Evolutionary conservation across 1,140 invertebrate species (phyloP), one percentile per base, ranked within the genome.

Genomic region (Phocides pigmalion): DNA sequence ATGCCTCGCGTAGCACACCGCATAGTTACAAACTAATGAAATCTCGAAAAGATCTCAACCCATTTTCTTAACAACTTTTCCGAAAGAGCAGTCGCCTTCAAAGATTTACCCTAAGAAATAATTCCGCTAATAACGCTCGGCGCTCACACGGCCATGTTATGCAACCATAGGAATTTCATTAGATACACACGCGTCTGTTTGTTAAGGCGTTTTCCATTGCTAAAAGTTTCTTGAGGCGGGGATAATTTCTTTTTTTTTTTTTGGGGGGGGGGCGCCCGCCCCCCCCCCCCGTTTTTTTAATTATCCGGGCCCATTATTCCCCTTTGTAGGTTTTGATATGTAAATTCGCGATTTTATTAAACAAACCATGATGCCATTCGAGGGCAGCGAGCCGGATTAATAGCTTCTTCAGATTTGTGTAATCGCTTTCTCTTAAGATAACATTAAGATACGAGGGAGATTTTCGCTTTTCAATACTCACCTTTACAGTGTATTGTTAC

Each of bases 111-210:
- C 82, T 64, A 76, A 83, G 84, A 87, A 89, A 89, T 91, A 89
- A 91, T 91, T 89, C 81, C 84, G 84, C 83, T 89, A 91, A 89
- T 88, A 89, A 88, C 87, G 83, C 74, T 75, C 74, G 58, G 73
- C 79, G 79, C 85, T 87, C 78, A 75, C 82, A 79, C 88, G 85
- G 81, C 80, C 84, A 87, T 89, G 87, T 87, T 90, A 91, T 88
- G 89, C 86, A 89, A 90, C 89, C 89, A 89, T 90, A 89, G 89
- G 89, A 91, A 91, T 91, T 91, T 91, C 87, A 91, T 91, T 91
- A 91, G 83, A 91, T 90, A 91, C 89, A 91, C 87, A 91, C 87
- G 84, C 86, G 87, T 89, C 72, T 91, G 89, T 91, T 91, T 91
- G 89, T 90, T 91, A 91, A 91, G 89, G 86, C 87, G 89, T 89